A percentile compares a stretch with the other conserved stretches of the same genome.
phyloP scores from a whole-genome alignment of 2,797 vertebrate species.

The Atherinosoma microstoma region DNA sequence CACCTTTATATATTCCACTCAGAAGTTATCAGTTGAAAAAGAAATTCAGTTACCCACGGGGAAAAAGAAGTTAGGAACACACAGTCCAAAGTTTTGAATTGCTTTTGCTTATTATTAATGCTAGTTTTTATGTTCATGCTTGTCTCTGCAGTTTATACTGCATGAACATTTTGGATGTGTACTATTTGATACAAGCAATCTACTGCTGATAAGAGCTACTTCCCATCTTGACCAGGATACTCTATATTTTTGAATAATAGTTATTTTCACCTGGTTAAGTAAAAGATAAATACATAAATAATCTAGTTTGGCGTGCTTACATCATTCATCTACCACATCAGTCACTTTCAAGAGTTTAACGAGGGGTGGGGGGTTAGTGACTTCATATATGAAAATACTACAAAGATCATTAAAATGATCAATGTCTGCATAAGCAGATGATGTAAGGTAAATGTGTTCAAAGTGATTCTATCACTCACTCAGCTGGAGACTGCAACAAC shows the following conservation, averaged over 20 bases:
- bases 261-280: neutral
- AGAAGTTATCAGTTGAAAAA: constrained; percentile 42
- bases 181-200: no score
- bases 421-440: constrained; percentile 38
- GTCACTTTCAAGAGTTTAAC: constrained; percentile 49
- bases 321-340: constrained; percentile 32
- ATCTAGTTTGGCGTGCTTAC: constrained; percentile 35
- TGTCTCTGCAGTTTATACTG: no score
- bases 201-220: neutral
- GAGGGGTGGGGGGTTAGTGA: constrained; percentile 46
- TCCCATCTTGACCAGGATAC: no score
- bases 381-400: constrained; percentile 34
- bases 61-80: constrained; percentile 36
- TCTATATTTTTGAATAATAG: no score
- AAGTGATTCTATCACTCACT: constrained; percentile 54
- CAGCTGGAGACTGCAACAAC: constrained; percentile 36
- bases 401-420: constrained; percentile 60
- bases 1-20: constrained; percentile 46
- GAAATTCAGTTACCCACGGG: constrained; percentile 18
- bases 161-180: no score
- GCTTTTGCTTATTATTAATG: neutral
- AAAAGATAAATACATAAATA: neutral
- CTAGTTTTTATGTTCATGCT: no score
- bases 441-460: constrained; percentile 38
- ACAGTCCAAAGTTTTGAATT: constrained; percentile 30